A percentile compares a stretch with the other conserved stretches of the same genome.
Conservation (phyloP, 2,888 invertebrate genomes). For the Oxycera nigricornis region DNA sequence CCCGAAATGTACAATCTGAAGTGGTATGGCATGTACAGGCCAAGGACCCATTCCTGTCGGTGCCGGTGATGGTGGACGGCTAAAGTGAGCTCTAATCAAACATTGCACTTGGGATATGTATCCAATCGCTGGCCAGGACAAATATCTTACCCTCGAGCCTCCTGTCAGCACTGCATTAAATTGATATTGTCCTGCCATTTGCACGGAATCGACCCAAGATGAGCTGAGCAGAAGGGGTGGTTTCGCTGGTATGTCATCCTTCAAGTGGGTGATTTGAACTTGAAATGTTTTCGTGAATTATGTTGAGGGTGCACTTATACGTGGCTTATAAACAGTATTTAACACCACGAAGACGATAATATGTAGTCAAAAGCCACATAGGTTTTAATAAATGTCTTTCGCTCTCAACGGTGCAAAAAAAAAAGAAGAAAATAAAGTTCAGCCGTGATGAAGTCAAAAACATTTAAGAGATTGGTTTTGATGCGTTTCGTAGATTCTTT, state of each 20-base stretch:
- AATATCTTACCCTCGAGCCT: slow-evolving; percentile 16
- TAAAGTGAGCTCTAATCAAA: slow-evolving; percentile 18
- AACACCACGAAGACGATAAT: too few species aligned
- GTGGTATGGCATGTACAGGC: slow-evolving; percentile 3
- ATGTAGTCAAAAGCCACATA: too few species aligned
- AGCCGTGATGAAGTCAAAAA: too few species aligned
- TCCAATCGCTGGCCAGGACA: slow-evolving; percentile 3
- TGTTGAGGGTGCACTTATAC: too few species aligned
- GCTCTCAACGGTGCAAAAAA: too few species aligned
- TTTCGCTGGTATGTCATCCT: background rate
- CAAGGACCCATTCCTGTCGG: background rate
- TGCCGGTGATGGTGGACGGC: background rate
- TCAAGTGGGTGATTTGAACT: slow-evolving; percentile 24
- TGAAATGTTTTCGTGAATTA: background rate
- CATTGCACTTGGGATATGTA: slow-evolving; percentile 35
- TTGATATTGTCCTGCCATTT: slow-evolving; percentile 36
- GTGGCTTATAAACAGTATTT: too few species aligned
- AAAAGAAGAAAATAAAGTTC: too few species aligned
- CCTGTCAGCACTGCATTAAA: slow-evolving; percentile 39
- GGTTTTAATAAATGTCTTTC: too few species aligned
- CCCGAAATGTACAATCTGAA: slow-evolving; percentile 3
- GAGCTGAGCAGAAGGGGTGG: background rate
- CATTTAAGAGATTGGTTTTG: too few species aligned
- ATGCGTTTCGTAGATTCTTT: too few species aligned
- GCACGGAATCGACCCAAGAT: background rate